phyloP scores from a whole-genome alignment of 53 echinoderm and acorn worm genomes.

The Paracentrotus lividus region DNA sequence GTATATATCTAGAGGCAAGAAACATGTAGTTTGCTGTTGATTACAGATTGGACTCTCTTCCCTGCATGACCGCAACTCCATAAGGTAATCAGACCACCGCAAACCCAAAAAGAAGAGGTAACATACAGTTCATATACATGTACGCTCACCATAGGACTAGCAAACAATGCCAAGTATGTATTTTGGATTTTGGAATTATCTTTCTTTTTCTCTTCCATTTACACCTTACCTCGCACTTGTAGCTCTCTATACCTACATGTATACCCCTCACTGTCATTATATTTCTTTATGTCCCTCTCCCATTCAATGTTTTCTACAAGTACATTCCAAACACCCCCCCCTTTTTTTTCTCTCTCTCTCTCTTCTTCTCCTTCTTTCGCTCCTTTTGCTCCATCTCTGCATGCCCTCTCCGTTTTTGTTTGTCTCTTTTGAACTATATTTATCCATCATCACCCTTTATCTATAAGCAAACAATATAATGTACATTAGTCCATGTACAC shows the following conservation, averaged over 20 bases:
- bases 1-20: too few species aligned
- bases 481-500: neutral
- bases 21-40: neutral
- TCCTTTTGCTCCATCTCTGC: neutral
- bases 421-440: neutral
- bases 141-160: neutral
- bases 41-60: neutral
- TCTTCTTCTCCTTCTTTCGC: neutral
- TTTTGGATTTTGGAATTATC: neutral
- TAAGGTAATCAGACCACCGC: conserved; percentile 32
- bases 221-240: neutral
- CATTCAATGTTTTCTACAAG: too few species aligned
- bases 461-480: conserved; percentile 16
- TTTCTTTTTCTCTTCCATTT: neutral
- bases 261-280: neutral
- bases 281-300: neutral
- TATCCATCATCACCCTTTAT: neutral
- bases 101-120: conserved; percentile 23
- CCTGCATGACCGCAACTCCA: neutral
- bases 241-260: neutral
- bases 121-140: conserved; percentile 4
- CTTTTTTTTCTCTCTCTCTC: neutral
- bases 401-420: neutral
- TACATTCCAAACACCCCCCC: too few species aligned
- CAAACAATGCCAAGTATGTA: neutral